Percentiles rank a stretch among this genome's conserved stretches.
Evolutionary conservation across 2,888 invertebrate species (phyloP).

Genomic region (Ochropleura leucogaster): DNA sequence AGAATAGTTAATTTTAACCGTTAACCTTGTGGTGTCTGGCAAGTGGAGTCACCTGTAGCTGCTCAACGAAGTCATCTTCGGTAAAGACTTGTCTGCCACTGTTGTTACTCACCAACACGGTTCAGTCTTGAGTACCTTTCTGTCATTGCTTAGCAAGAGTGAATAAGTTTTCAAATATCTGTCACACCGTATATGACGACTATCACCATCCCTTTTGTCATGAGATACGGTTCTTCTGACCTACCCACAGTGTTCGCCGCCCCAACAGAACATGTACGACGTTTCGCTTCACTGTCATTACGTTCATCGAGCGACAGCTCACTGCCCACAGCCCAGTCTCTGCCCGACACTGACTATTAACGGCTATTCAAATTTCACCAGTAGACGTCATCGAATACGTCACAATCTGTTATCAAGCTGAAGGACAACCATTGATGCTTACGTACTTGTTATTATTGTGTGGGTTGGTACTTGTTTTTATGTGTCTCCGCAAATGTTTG

Average conservation of each 20-base stretch:
- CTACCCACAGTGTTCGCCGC: not conserved
- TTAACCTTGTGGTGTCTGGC: not conserved
- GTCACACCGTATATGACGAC: not conserved
- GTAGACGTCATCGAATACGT: conserved; percentile 54
- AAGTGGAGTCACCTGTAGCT: not conserved
- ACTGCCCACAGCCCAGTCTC: conserved; percentile 40
- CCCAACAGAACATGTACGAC: conserved; percentile 42
- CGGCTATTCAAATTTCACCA: conserved; percentile 57
- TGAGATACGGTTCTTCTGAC: conserved; percentile 24
- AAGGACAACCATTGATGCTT: conserved; percentile 8
- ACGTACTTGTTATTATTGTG: conserved; percentile 17
- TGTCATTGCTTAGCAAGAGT: not conserved
- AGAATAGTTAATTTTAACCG: not conserved
- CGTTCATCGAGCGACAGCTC: conserved; percentile 41
- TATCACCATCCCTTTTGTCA: not conserved
- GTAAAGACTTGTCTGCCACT: not conserved
- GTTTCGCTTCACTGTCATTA: conserved; percentile 61
- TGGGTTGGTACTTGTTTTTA: conserved; percentile 13
- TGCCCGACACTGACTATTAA: conserved; percentile 54
- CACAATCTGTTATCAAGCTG: conserved; percentile 45
- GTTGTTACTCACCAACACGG: not conserved
- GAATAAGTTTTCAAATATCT: not conserved
- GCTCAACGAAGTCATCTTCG: not conserved
- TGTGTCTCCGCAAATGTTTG: not conserved
- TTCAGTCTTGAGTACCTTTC: not conserved